These are phyloP conservation scores for Bucorvus abyssinicus DNA, from an alignment of 2,797 vertebrate species.

Conservation along the genomic window DNA sequence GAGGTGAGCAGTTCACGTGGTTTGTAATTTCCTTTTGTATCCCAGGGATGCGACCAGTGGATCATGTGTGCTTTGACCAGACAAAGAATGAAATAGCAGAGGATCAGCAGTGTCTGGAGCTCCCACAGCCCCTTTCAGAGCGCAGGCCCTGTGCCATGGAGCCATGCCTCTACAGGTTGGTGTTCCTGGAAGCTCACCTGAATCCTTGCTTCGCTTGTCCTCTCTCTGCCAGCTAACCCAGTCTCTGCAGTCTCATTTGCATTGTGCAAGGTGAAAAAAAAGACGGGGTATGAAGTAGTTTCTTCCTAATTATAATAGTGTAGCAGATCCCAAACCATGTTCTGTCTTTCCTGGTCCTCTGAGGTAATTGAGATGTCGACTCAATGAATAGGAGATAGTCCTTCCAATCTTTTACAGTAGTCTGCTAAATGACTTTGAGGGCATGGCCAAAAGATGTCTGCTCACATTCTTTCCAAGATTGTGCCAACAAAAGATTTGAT, in stretches of 20 bases:
- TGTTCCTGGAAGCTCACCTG: neutral
- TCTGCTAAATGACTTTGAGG: neutral
- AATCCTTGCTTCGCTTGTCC: neutral
- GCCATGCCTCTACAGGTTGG: slow-evolving; percentile 85
- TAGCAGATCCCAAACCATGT: neutral
- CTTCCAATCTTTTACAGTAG: neutral
- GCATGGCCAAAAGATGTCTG: neutral
- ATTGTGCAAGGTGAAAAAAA: slow-evolving; percentile 69
- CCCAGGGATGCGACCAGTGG: slow-evolving; percentile 79
- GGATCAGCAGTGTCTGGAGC: slow-evolving; percentile 74
- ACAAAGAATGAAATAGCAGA: slow-evolving; percentile 66
- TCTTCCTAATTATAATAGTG: slow-evolving; percentile 57
- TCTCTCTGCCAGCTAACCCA: slow-evolving; percentile 75
- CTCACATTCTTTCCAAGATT: neutral
- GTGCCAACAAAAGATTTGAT: neutral
- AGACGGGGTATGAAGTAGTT: neutral
- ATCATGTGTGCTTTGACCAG: slow-evolving; percentile 80
- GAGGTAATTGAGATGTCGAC: slow-evolving; percentile 51
- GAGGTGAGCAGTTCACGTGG: neutral
- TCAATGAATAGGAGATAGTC: neutral
- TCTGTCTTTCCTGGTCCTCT: slow-evolving; percentile 44
- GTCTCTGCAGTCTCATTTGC: slow-evolving; percentile 77
- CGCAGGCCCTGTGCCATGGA: slow-evolving; percentile 74
- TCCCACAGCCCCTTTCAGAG: slow-evolving; percentile 39
- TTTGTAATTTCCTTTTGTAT: neutral